phyloP scores from a whole-genome alignment of 2,888 invertebrate species.

The Parapristionchus giblindavisi region DNA sequence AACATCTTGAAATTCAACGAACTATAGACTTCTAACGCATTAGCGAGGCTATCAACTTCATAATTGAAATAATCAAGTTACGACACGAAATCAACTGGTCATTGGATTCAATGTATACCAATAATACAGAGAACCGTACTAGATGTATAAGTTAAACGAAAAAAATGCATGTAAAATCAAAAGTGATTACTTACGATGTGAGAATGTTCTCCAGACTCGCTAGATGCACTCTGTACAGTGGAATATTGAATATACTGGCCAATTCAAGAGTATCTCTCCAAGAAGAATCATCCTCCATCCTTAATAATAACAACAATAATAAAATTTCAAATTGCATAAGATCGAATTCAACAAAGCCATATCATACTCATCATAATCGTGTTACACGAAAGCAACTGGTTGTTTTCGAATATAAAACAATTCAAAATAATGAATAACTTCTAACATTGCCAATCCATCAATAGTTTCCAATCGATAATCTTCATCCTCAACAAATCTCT shows the following conservation, averaged over 20 bases:
- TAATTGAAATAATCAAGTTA: too few species aligned
- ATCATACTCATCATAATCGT: too few species aligned
- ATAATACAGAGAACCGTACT: too few species aligned
- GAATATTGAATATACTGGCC: conserved; percentile 49
- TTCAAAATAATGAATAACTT: not conserved
- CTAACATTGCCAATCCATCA: conserved; percentile 55
- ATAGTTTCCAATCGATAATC: conserved; percentile 55
- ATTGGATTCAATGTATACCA: too few species aligned
- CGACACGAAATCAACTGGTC: too few species aligned
- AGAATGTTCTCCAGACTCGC: conserved; percentile 56
- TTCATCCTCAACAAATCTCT: conserved; percentile 53
- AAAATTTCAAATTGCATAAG: not conserved
- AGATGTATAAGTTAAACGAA: not conserved
- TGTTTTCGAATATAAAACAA: not conserved
- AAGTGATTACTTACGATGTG: conserved; percentile 38
- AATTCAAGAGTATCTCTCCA: conserved; percentile 54
- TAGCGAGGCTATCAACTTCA: too few species aligned
- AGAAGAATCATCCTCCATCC: conserved; percentile 49
- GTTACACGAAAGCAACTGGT: too few species aligned
- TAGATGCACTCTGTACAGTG: conserved; percentile 52
- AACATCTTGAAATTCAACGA: too few species aligned
- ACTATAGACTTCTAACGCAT: too few species aligned
- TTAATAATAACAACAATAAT: conserved; percentile 30
- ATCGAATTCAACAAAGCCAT: too few species aligned
- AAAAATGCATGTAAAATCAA: not conserved